Base-by-base conservation (phyloP, 2,888 invertebrate genomes). In the Pediacus dermestoides region DNA sequence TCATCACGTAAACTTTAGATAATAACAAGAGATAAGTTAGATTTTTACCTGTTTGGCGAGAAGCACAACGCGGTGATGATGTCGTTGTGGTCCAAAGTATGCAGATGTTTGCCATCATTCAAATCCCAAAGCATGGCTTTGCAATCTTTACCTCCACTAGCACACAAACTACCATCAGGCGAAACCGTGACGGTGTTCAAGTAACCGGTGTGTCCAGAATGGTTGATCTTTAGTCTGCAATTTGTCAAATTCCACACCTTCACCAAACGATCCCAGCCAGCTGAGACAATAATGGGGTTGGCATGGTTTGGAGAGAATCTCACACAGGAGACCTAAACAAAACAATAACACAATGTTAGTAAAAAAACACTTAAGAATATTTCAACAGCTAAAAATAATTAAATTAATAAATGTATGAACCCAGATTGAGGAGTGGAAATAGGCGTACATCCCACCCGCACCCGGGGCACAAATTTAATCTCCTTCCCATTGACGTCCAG, bases 51-150 rank as follows among this genome's bases (percentile, higher is more conserved):
- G 77, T 99, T 99, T 48, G 99, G 99, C 49, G 95, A 95, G 85
- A 99, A 99, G 81, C 94, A 93, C 60, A 99, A 76, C 3, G 97
- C 90, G 60, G 95, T 96, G 74, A 99, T 97, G 70, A 91, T 90
- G 68, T 96, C 96, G 72, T 94, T 95, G 72, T 97, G 97, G 68
- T 96, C 95, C 63, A 99, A 75, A 8, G 97, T 97, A 77, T 99
- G 97, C 66, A 99, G 78, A 72, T 97, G 96, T 74, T 99, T 97
- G 75, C 95, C 96, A 68, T 99, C 99, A 71, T 97, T 97, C 68
- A 99, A 76, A 72, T 99, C 99, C 99, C 97, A 99, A 53, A 99
- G 77, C 89, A 99, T 93, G 6, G 97, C 97, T 74, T 95, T 94
- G 75, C 94, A 93, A 75, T 99, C 97, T 86, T 96, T 96, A 66